Evolutionary conservation across 2,888 invertebrate genomes (phyloP).

Genomic region (Leistus spinibarbis): DNA sequence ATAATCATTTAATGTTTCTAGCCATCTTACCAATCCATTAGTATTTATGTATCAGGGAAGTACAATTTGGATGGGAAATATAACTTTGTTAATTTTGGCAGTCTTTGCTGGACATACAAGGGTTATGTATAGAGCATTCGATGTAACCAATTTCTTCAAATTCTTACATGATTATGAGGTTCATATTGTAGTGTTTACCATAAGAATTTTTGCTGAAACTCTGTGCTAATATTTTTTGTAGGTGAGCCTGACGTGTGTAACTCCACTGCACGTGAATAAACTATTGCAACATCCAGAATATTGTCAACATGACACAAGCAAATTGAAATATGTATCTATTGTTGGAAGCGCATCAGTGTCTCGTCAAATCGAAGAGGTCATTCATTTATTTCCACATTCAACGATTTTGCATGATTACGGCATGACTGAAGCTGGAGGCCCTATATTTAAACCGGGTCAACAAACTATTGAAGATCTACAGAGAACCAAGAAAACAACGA

Average conservation of each 20-base stretch:
- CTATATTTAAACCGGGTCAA: background rate
- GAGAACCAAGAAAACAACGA: background rate
- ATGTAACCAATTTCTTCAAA: slow-evolving; percentile 12
- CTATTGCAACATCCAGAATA: background rate
- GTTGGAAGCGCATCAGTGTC: background rate
- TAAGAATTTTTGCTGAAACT: too few species aligned
- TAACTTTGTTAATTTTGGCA: background rate
- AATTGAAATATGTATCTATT: background rate
- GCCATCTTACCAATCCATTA: background rate
- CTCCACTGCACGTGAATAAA: background rate
- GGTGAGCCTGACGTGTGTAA: background rate
- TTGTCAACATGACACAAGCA: background rate
- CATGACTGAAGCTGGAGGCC: background rate
- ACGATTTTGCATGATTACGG: background rate
- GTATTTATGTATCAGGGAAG: slow-evolving; percentile 3
- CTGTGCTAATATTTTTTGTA: background rate
- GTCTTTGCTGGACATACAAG: slow-evolving; percentile 4
- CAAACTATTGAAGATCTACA: background rate
- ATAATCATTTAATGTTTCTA: too few species aligned
- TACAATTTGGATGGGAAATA: slow-evolving; percentile 20
- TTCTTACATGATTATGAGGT: slow-evolving; percentile 21
- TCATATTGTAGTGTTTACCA: too few species aligned
- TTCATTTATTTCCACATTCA: background rate
- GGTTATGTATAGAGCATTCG: slow-evolving; percentile 8
- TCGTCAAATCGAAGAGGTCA: background rate